These are phyloP conservation scores for Gallinago stenura DNA, from an alignment of 2,797 vertebrate species.

Conservation along the genomic window DNA sequence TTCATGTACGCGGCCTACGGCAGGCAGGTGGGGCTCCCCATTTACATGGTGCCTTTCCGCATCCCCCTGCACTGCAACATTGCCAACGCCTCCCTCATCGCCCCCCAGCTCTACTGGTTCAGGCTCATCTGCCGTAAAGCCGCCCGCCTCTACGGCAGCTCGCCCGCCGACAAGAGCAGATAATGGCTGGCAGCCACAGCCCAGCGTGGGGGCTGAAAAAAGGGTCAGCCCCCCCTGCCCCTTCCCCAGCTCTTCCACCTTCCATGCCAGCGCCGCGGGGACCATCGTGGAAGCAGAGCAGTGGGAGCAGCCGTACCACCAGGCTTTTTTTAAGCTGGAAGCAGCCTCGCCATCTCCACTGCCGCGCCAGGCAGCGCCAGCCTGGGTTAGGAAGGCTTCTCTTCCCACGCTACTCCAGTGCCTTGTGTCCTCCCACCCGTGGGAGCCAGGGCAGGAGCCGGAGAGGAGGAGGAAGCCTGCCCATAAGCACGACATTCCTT, in stretches of 20 bases:
- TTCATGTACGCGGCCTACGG: slow-evolving; percentile 95
- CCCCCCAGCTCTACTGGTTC: slow-evolving; percentile 98
- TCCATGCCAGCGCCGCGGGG: neutral
- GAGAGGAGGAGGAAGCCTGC: neutral
- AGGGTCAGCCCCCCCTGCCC: neutral
- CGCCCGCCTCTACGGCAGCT: slow-evolving; percentile 83
- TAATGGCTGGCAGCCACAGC: slow-evolving; percentile 1
- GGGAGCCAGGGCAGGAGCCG: neutral
- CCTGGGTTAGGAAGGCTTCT: slow-evolving; percentile 19
- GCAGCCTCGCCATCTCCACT: neutral
- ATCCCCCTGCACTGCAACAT: slow-evolving; percentile 90
- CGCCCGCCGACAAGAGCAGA: slow-evolving; percentile 45
- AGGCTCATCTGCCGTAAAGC: slow-evolving; percentile 92
- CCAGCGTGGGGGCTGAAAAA: neutral
- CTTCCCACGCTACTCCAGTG: neutral
- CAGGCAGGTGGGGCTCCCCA: slow-evolving; percentile 84
- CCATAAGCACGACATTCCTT: neutral
- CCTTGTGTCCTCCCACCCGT: neutral
- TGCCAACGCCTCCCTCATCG: slow-evolving; percentile 89
- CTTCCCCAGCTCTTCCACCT: neutral
- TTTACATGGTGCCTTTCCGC: slow-evolving; percentile 88
- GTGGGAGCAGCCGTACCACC: accelerated
- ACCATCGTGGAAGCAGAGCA: neutral
- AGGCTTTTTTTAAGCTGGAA: neutral
- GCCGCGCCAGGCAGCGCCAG: neutral